phyloP scores from a whole-genome alignment of 1,140 invertebrate species.

The Vollenhovia emeryi region DNA sequence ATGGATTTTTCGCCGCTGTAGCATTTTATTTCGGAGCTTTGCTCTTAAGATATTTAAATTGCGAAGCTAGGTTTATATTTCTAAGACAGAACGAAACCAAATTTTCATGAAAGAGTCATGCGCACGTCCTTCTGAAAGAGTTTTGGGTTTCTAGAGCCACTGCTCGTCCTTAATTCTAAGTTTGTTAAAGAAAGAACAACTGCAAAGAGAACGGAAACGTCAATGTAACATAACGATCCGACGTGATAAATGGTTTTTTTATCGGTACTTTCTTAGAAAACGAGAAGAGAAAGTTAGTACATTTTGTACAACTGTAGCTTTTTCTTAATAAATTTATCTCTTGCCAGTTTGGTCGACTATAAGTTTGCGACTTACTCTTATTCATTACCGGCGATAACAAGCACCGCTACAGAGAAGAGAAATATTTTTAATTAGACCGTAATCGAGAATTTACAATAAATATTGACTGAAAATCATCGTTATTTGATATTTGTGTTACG shows the following conservation, averaged over 20 bases:
- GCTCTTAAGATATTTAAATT: not conserved
- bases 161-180: not conserved
- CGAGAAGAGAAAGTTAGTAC: no score
- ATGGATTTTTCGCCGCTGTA: not conserved
- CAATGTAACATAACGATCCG: not conserved
- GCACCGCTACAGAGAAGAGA: no score
- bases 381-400: no score
- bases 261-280: not conserved
- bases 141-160: not conserved
- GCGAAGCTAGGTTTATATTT: not conserved
- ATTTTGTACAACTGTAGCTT: no score
- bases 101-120: not conserved
- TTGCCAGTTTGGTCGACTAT: no score
- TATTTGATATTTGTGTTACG: not conserved
- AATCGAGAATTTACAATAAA: not conserved
- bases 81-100: not conserved
- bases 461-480: not conserved
- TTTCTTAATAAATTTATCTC: no score
- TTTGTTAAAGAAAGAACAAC: not conserved
- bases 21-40: not conserved
- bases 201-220: not conserved
- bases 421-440: not conserved
- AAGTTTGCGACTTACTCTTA: no score
- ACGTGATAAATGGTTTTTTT: not conserved
- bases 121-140: not conserved